phyloP scores from a whole-genome alignment of 2,113 vertebrate genomes.

The Notothenia coriiceps region DNA sequence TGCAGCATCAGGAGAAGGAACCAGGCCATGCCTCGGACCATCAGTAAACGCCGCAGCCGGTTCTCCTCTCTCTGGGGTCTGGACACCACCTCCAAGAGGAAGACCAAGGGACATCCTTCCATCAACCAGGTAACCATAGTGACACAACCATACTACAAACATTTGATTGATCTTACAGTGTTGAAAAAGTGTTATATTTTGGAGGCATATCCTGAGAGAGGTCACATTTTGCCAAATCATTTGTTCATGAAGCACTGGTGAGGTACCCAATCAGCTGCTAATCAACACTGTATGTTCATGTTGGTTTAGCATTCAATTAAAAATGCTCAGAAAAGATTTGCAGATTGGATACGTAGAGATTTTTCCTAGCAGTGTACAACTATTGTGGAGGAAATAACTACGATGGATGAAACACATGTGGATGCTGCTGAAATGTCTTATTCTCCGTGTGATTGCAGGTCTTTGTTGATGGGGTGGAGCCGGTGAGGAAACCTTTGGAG shows the following conservation, averaged over 20 bases:
- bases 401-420: neutral
- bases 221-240: no score
- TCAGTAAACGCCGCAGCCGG: conserved; percentile 93
- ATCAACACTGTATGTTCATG: neutral
- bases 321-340: neutral
- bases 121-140: conserved; percentile 89
- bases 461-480: conserved; percentile 90
- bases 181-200: neutral
- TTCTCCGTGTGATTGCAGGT: conserved; percentile 84
- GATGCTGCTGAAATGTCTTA: neutral
- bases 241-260: neutral
- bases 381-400: neutral
- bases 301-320: neutral
- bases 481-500: conserved; percentile 89
- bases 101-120: conserved; percentile 90
- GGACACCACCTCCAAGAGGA: conserved; percentile 95
- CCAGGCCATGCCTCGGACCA: conserved; percentile 91
- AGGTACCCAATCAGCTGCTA: neutral
- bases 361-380: neutral
- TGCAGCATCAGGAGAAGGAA: conserved; percentile 88
- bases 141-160: neutral
- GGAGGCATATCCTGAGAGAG: neutral
- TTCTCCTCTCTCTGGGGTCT: conserved; percentile 99
- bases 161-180: neutral
- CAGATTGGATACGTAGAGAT: neutral